A percentile compares a stretch with the other conserved stretches of the same genome.
Evolutionary conservation across 92 coral and sea anemone species (phyloP).

Genomic region (Pocillopora grandis): DNA sequence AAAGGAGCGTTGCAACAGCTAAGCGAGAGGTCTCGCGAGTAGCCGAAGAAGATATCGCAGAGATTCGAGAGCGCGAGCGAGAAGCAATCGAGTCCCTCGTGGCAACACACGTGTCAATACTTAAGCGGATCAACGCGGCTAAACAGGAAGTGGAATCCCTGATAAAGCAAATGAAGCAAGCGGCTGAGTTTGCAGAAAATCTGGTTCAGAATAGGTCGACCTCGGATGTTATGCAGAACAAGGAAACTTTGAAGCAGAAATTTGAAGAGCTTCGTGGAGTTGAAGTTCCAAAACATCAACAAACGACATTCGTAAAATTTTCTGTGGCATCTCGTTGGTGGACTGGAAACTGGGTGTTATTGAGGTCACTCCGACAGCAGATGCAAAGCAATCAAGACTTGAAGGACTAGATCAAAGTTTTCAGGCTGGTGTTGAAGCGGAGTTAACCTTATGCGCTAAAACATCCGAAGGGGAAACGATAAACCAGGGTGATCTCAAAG

Average conservation of each 20-base stretch:
- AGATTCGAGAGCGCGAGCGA: conserved; percentile 4
- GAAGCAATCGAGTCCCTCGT: not conserved
- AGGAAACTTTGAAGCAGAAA: conserved; percentile 2
- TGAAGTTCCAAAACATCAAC: not conserved
- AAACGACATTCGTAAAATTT: not conserved
- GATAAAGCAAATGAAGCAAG: not conserved
- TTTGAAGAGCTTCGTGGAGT: not conserved
- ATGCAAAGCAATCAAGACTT: not conserved
- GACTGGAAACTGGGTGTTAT: not conserved
- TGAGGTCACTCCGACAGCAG: not conserved
- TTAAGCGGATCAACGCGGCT: not conserved
- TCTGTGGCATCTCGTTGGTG: not conserved
- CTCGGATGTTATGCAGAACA: not conserved
- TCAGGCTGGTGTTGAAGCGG: conserved; percentile 8
- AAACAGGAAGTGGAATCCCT: not conserved
- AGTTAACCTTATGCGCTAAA: not conserved
- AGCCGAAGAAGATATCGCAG: not conserved
- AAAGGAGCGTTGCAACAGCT: not conserved
- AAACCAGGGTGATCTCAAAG: not conserved
- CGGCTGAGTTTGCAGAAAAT: conserved; percentile 1
- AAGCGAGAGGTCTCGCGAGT: not conserved
- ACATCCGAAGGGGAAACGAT: not conserved
- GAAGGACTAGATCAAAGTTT: conserved; percentile 4
- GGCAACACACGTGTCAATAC: not conserved
- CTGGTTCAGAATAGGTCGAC: not conserved